Percentiles rank a stretch among this genome's conserved stretches.
These are phyloP conservation scores for Phoxinus phoxinus DNA, from an alignment of 2,113 vertebrate species.

Conservation along the genomic window DNA sequence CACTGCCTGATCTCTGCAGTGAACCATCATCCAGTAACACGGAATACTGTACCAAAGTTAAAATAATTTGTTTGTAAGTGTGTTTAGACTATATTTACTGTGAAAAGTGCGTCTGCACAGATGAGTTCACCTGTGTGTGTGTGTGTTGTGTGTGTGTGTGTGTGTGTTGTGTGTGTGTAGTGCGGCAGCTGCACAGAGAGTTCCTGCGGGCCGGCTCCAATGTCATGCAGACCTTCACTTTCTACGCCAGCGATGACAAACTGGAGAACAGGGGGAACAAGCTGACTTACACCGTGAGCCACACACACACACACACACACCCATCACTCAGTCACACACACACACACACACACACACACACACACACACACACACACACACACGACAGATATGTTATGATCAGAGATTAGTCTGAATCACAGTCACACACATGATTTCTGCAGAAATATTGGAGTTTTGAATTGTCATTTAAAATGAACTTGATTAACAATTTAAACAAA, in stretches of 20 bases:
- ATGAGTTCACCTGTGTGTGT: not conserved
- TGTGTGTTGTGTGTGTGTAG: constrained; percentile 64
- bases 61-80: no score
- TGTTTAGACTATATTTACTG: not conserved
- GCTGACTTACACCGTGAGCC: constrained; percentile 88
- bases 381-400: no score
- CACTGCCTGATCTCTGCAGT: no score
- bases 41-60: no score
- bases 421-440: not conserved
- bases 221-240: constrained; percentile 97
- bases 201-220: constrained; percentile 92
- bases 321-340: no score
- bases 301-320: not conserved
- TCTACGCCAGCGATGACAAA: constrained; percentile 97
- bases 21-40: no score
- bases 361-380: not conserved
- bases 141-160: not conserved
- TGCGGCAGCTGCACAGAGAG: constrained; percentile 95
- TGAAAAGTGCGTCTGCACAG: no score
- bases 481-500: no score
- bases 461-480: no score
- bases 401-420: no score
- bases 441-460: no score
- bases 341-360: no score
- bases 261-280: constrained; percentile 94